Conservation (phyloP, 2,797 vertebrate genomes). For the Perodicticus potto region DNA sequence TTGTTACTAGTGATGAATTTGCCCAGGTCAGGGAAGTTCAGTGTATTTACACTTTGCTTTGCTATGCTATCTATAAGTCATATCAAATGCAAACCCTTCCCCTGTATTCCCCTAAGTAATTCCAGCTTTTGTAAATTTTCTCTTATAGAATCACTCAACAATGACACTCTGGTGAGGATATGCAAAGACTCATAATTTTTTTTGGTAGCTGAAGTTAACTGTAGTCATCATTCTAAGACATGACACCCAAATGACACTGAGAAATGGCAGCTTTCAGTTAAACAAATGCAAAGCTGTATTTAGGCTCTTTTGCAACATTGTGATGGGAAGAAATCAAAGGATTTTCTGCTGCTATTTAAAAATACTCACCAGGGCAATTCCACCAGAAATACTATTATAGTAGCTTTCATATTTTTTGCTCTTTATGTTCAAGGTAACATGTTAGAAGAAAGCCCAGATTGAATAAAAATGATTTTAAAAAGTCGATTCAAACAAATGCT, state of each 20-base stretch:
- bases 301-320: slow-evolving; percentile 87
- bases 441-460: slow-evolving; percentile 38
- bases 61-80: not conserved
- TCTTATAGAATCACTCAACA: slow-evolving; percentile 60
- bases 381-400: slow-evolving; percentile 77
- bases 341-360: slow-evolving; percentile 84
- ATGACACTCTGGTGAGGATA: slow-evolving; percentile 33
- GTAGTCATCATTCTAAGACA: slow-evolving; percentile 77
- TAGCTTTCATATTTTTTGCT: slow-evolving; percentile 85
- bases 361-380: slow-evolving; percentile 80
- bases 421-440: slow-evolving; percentile 78
- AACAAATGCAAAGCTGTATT: slow-evolving; percentile 88
- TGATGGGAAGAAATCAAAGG: slow-evolving; percentile 87
- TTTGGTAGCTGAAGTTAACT: slow-evolving; percentile 83
- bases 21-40: not conserved
- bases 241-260: slow-evolving; percentile 76
- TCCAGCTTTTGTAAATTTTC: slow-evolving; percentile 47
- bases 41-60: not conserved
- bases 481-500: slow-evolving; percentile 24
- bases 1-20: not conserved
- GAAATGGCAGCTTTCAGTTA: slow-evolving; percentile 88
- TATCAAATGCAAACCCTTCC: not conserved
- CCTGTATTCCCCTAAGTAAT: slow-evolving; percentile 21
- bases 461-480: slow-evolving; percentile 56
- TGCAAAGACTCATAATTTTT: not conserved